Evolutionary conservation across 1,140 invertebrate genomes (phyloP), one percentile per base, ranked within the genome.

Genomic region (Ceratosolen fusciceps): DNA sequence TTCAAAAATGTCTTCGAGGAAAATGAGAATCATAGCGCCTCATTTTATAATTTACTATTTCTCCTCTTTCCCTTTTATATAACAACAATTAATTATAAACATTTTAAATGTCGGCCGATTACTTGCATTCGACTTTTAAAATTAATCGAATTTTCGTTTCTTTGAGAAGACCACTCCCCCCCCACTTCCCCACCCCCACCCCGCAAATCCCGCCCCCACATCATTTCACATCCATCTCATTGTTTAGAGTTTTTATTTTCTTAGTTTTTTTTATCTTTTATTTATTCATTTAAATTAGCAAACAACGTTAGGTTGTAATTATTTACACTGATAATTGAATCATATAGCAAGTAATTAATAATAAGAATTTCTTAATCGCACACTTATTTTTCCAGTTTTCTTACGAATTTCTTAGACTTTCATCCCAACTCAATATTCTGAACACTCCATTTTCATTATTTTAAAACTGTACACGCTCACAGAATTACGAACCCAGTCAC

Each of bases 301-400:
- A 79, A 74, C 71, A 73, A 79, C 77, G 56, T 79, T 67, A 43
- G 67, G 31, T 52, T 34, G 39, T 26, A 79, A 54, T 67, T 79
- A 79, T 79, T 79, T 79, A 79, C 77, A 79, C 67, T 43, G 52
- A 74, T 14, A 73, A 67, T 79, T 65, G 8, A 73, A 65, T 39
- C 39, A 67, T 54, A 74, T 54, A 73, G 70, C 68, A 52, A 34
- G 26, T 72, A 78, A 78, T 78, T 77, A 77, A 78, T 37, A 72
- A 58, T 74, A 74, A 79, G 71, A 74, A 74, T 73, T 68, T 16
- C 24, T 34, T 34, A 26, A 19, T 78, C n/a, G 56, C 24, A 7
- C 21, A 39, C 29, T 58, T 34, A 24, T 7, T 68, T 54, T 16
- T 72, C 39, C 16, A 16, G 31, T 29, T 39, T 39, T 31, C 31